A percentile compares a stretch with the other conserved stretches of the same genome.
Conservation (phyloP, 2,888 invertebrate genomes). For the Crossocerus cetratus region DNA sequence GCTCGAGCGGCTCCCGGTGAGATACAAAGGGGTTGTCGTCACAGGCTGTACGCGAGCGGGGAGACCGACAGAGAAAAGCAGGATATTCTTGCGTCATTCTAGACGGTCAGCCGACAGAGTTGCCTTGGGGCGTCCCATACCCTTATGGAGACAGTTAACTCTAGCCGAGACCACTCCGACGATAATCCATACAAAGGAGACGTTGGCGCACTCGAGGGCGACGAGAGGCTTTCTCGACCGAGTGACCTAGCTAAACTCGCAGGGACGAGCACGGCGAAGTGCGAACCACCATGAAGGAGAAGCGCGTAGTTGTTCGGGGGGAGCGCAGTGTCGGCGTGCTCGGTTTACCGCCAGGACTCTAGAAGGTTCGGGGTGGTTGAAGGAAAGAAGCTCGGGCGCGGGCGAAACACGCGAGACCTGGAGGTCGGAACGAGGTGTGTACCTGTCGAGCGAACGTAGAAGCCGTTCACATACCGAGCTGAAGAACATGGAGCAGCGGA, state of each 20-base stretch:
- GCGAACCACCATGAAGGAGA: background rate
- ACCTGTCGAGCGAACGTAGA: background rate
- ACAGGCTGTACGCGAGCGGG: too few species aligned
- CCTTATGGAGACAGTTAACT: too few species aligned
- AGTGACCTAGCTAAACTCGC: background rate
- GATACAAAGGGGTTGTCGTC: too few species aligned
- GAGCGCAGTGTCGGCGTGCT: background rate
- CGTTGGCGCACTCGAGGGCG: too few species aligned
- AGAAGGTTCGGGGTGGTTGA: background rate
- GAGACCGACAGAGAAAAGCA: too few species aligned
- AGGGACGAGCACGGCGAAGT: background rate
- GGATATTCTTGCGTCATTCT: too few species aligned
- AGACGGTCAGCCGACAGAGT: too few species aligned
- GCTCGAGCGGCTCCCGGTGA: too few species aligned
- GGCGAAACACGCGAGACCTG: background rate
- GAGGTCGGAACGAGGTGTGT: background rate
- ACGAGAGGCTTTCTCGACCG: background rate
- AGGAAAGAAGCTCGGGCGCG: background rate
- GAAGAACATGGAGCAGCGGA: slow-evolving; percentile 5
- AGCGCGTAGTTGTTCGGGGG: too few species aligned
- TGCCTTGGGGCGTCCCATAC: too few species aligned
- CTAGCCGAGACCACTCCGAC: too few species aligned
- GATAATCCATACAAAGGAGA: too few species aligned
- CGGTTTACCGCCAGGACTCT: background rate
- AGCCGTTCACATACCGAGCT: slow-evolving; percentile 7